Evolutionary conservation across 2,888 invertebrate species (phyloP).

Genomic region (Micoletzkya japonica): DNA sequence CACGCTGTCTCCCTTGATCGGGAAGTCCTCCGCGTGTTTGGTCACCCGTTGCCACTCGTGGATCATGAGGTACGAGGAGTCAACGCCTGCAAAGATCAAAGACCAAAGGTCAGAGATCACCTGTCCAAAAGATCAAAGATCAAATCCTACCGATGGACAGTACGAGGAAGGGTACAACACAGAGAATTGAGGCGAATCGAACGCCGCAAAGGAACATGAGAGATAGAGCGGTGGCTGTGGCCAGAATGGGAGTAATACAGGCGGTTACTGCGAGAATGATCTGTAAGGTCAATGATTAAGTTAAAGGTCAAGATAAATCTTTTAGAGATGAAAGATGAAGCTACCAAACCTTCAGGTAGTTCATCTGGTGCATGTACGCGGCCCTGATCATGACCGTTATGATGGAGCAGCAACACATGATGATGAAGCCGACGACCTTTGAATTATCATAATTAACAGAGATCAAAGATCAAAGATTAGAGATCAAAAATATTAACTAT

Average conservation of each 20-base stretch:
- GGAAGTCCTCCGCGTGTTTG: conserved; percentile 55
- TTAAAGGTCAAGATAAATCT: neutral
- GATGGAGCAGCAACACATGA: conserved; percentile 56
- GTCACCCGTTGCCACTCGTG: conserved; percentile 62
- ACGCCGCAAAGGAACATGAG: conserved; percentile 56
- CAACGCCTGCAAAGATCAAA: conserved; percentile 44
- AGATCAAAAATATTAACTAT: too few relatives aligned
- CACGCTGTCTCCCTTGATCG: conserved; percentile 51
- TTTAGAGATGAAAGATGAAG: neutral
- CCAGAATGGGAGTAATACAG: conserved; percentile 55
- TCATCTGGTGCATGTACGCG: conserved; percentile 59
- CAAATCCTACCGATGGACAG: conserved; percentile 46
- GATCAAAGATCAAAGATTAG: neutral
- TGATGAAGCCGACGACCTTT: conserved; percentile 53
- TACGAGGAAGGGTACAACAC: conserved; percentile 59
- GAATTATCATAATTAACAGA: too few relatives aligned
- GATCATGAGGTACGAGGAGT: conserved; percentile 59
- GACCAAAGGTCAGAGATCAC: neutral
- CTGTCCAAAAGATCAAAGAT: neutral
- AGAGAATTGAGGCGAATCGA: conserved; percentile 58
- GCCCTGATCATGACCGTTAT: conserved; percentile 53
- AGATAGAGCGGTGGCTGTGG: conserved; percentile 56
- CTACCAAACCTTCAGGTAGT: conserved; percentile 45
- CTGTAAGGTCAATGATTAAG: conserved; percentile 30
- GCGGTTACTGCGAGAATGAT: conserved; percentile 57